Base-by-base conservation (phyloP, 92 coral and sea anemone species). In the Epizoanthus stellaris region DNA sequence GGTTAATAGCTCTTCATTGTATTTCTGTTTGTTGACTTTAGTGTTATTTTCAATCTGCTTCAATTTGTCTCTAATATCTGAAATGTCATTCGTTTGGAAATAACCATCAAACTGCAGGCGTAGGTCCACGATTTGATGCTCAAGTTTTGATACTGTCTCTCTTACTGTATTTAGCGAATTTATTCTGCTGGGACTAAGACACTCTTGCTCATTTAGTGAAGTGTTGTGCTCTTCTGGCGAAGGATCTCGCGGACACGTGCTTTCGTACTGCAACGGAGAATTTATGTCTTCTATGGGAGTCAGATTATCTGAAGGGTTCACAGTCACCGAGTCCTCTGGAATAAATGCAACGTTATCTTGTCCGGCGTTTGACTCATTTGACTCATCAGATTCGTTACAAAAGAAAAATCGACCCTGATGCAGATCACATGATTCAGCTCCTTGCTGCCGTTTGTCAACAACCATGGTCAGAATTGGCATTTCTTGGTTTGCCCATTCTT, bases 161-260 rank as follows among this genome's bases (percentile, higher is more conserved):
- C 40, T 65, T 65, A 65, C 39, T 6, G 20, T 25, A 65, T 65
- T 65, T 20, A 65, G 16, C 12, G 70, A 65, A 1, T 25, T 21
- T 65, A 23, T 7, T 65, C 70, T 65, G 70, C 70, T 65, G 16
- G 70, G 70, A 65, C 70, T 65, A 21, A 65, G 70, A 65, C 20
- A 8, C 5, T 65, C 70, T 23, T 65, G 70, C 16, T 65, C 69
- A 17, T 5, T 15, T 21, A 64, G 13, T 64, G 39, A 21, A 64
- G 39, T 8, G 69, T 64, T 8, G 69, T 64, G 39, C 14, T 64
- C 14, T 7, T 34, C 15, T 64, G 12, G 1, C 6, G 17, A 23
- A 25, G 16, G 16, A 8, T 25, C 70, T 65, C 39, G 70, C 12
- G 70, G 70, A 9, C 70, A 17, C 40, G 70, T 65, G 70, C 4